Conservation (phyloP, 1,140 invertebrate genomes). For the Lordiphosa stackelbergi region DNA sequence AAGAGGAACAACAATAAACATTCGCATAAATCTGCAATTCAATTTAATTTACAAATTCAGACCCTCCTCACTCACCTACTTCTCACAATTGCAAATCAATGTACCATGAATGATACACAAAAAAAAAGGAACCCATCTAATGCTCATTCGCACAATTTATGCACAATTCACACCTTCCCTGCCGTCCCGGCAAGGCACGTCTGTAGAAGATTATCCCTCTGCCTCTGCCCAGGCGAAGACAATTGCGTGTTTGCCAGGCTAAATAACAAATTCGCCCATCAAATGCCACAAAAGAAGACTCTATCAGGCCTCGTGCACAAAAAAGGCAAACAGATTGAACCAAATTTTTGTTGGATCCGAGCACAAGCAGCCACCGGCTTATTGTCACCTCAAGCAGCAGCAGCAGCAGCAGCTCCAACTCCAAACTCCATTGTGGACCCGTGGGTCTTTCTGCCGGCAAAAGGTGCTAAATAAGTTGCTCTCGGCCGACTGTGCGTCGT, state of each 20-base stretch:
- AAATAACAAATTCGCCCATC: conserved; percentile 77
- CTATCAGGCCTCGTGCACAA: conserved; percentile 54
- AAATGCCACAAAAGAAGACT: conserved; percentile 70
- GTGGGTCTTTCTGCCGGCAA: conserved; percentile 27
- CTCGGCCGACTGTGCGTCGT: conserved; percentile 32
- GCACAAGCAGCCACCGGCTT: conserved; percentile 46
- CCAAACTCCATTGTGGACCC: conserved; percentile 38
- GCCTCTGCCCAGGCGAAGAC: conserved; percentile 31
- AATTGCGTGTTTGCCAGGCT: conserved; percentile 63
- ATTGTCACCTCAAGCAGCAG: conserved; percentile 64
- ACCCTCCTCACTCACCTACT: neutral
- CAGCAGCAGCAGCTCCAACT: conserved; percentile 10
- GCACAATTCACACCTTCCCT: conserved; percentile 46
- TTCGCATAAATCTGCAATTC: conserved; percentile 1
- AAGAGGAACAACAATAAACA: neutral
- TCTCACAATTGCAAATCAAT: conserved; percentile 18
- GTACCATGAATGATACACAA: conserved; percentile 20
- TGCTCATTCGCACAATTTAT: conserved; percentile 53
- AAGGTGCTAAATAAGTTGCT: conserved; percentile 60
- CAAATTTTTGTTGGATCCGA: conserved; percentile 55
- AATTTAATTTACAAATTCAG: conserved; percentile 16
- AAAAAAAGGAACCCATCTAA: conserved; percentile 25
- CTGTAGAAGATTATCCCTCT: conserved; percentile 7
- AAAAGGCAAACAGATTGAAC: conserved; percentile 67
- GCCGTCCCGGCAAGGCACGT: neutral